Evolutionary conservation across 2,797 vertebrate genomes (phyloP), one percentile per base, ranked within the genome.

Genomic region (Heliangelus exortis): DNA sequence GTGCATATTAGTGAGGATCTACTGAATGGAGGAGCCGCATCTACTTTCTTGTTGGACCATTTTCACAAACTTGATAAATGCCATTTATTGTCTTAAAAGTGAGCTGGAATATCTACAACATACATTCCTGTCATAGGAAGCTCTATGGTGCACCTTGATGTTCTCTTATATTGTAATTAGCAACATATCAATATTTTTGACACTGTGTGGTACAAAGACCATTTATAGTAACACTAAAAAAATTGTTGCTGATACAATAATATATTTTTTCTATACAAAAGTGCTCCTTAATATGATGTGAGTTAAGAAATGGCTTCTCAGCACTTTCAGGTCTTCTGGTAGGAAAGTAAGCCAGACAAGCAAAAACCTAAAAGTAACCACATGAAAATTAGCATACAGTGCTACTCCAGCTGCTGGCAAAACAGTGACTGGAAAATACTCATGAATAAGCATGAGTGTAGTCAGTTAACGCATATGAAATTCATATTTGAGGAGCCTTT

Each of bases 81-180:
- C 96, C 79, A 68, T 97, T 97, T 96, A 34, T 88, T 92, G 92
- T 80, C 83, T 97, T 97, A 97, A 97, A 93, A 94, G 55, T 94
- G 77, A 94, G 93, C 91, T 96, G 90, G 93, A 97, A 96, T 91
- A 95, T 91, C 69, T 86, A 74, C 88, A 88, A 82, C n/a, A 62
- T 90, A 92, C 96, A 96, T 97, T 98, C 96, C 95, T 94, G 80
- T 93, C 61, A 36, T n/a, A 63, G 85, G 93, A 93, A 89, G 80
- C 93, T 92, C 83, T 95, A 51, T 85, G 77, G 81, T 95, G 84
- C 95, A 90, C 93, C 91, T 96, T 82, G 90, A 96, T 87, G 77
- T 93, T 85, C 89, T 96, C 79, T 96, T 95, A 96, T 95, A 89
- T 94, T 94, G 92, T 97, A 94, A 94, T 93, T 96, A 93, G 94